Base-by-base conservation (phyloP, 2,113 vertebrate species). In the Rhinopomastus cyanomelas region DNA sequence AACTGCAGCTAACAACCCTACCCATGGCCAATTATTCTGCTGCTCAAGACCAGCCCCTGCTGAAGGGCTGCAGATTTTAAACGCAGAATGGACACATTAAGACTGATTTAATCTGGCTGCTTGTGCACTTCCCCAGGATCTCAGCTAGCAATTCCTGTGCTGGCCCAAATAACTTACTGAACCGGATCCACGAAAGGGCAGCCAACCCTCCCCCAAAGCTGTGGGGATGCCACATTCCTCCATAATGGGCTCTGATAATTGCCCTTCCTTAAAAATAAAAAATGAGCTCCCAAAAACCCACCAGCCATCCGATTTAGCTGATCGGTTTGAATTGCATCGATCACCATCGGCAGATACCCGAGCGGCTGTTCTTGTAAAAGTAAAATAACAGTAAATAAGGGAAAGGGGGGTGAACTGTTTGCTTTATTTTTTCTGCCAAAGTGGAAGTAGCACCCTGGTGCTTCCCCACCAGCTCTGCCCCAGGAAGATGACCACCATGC, bases 51-150 rank as follows among this genome's bases (percentile, higher is more conserved):
- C 46, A 3, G 71, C 30, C 75, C 39, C 83, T 62, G 76, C 67
- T 82, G n/a, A 79, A 82, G 82, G 37, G 9, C 46, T 68, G 42
- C 1, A 16, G 68, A 56, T 91, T 91, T 82, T 68, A 67, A 89
- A 82, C 1, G 5, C 89, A 82, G 79, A 91, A 79, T 65, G 89
- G 71, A 56, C 62, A 36, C 78, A 65, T 46, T 56, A 92, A 85
- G 16, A 80, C 76, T 85, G 80, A 93, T 89, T 91, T 93, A 80
- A 93, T 93, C 94, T 88, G 88, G 76, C 85, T 94, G 88, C 69
- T 60, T 34, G n/a, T 91, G 36, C 60, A 77, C n/a, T 26, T 81
- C 94, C 83, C 68, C 83, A 57, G 42, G 62, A 95, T 51, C 85
- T 77, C 85, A 85, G 80, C 56, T 66, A 62, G 85, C 64, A 74